These are phyloP conservation scores for Arenaria interpres DNA, from an alignment of 2,113 vertebrate species.

Conservation along the genomic window DNA sequence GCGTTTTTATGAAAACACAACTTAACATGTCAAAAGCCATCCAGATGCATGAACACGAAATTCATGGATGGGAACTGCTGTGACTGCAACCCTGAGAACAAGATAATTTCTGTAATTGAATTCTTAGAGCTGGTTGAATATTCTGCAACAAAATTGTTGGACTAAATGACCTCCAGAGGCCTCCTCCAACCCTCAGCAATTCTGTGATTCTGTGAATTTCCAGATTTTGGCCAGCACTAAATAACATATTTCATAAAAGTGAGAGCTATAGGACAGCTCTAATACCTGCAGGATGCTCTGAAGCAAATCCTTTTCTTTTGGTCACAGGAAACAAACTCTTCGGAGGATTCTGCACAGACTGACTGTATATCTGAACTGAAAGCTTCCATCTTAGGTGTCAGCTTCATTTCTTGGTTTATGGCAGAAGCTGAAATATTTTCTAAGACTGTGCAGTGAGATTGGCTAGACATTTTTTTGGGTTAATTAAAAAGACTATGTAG, in stretches of 20 bases:
- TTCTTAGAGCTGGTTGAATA: neutral
- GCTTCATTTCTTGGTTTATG: neutral
- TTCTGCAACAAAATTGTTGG: neutral
- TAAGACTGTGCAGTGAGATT: neutral
- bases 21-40: neutral
- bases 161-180: neutral
- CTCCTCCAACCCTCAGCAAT: neutral
- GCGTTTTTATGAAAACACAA: neutral
- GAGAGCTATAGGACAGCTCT: neutral
- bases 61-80: neutral
- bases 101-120: neutral
- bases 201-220: neutral
- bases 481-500: neutral
- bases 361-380: neutral
- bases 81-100: neutral
- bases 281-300: neutral
- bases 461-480: neutral
- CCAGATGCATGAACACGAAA: neutral
- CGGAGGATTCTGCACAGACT: neutral
- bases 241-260: neutral
- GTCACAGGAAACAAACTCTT: neutral
- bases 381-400: neutral
- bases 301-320: neutral
- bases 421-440: neutral
- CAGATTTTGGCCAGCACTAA: neutral